Evolutionary conservation across 2,797 vertebrate genomes (phyloP).

Genomic region (Odontamblyopus rebecca): DNA sequence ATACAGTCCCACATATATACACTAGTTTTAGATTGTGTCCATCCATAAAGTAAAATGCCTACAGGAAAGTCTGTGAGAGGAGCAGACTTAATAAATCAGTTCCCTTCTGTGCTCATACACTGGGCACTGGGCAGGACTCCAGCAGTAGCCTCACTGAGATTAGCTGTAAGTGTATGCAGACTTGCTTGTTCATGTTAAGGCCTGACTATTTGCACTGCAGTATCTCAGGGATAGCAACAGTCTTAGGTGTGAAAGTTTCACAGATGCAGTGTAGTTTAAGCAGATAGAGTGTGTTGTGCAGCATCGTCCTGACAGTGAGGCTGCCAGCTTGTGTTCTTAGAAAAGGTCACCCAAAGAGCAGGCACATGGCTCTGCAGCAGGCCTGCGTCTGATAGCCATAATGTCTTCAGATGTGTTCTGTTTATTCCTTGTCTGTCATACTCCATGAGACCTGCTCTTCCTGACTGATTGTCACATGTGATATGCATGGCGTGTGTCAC

Average conservation of each 20-base stretch:
- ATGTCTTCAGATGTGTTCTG: conserved; percentile 45
- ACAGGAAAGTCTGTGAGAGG: neutral
- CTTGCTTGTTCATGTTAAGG: neutral
- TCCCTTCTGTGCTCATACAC: neutral
- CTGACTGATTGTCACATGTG: conserved; percentile 57
- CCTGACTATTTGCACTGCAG: conserved; percentile 7
- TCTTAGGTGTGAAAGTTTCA: conserved; percentile 27
- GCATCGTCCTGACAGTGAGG: conserved; percentile 14
- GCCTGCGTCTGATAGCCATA: conserved; percentile 32
- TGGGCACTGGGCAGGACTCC: neutral
- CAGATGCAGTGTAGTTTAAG: conserved; percentile 14
- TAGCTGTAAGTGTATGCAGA: neutral
- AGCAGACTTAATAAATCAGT: neutral
- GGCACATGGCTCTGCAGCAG: conserved; percentile 15
- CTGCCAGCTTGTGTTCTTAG: conserved; percentile 27
- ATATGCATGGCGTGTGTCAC: conserved; percentile 51
- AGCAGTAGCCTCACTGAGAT: neutral
- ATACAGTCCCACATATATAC: neutral
- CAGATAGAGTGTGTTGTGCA: conserved; percentile 10
- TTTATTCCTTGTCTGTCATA: conserved; percentile 37
- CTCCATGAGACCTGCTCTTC: conserved; percentile 28
- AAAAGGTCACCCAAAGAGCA: conserved; percentile 46
- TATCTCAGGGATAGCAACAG: conserved; percentile 6
- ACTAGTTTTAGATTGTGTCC: neutral
- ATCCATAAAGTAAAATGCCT: neutral